Evolutionary conservation across 2,888 invertebrate genomes (phyloP), one percentile per base, ranked within the genome.

Genomic region (Opisthograptis luteolata): DNA sequence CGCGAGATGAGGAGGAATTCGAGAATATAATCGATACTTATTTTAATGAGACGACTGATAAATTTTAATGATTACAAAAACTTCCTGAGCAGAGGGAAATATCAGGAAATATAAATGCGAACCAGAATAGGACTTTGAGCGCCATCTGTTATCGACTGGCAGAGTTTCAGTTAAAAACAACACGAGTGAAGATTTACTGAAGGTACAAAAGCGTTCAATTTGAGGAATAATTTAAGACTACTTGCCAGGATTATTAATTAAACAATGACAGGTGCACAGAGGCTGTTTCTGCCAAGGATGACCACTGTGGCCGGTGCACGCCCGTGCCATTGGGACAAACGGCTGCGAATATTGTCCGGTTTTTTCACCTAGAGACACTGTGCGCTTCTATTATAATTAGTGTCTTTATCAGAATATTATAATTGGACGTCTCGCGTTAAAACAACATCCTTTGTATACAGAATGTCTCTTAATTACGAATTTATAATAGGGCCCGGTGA

Each of bases 121-220:
- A 39, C 20, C 22, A 37, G 27, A 37, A 31, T 22, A 42, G 8
- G 12, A 27, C 64, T 40, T 17, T 34, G 60, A 74, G 60, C 83
- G 87, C 87, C 88, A 87, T 87, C 89, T 88, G 73, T 84, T 79
- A 64, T 68, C 66, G 79, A 79, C 73, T 81, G 75, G 86, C 76
- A 45, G 66, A 64, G 70, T 66, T 60, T 39, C 51, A 53, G 47
- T 56, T 54, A 55, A 15, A 40, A 19, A 50, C 41, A 51, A 37
- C 28, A 8, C 20, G 44, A 25, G 36, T 37, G 46, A 56, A 25
- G 53, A 57, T 35, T 43, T 32, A 62, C 51, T 37, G 46, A 56
- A 25, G 53, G 56, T 35, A 43, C 31, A 62, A 50, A 54, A 40
- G 57, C 68, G 64, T 69, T 68, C 62, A 76, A 68, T 79, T 81